A percentile compares a stretch with the other conserved stretches of the same genome.
phyloP scores from a whole-genome alignment of 1,140 invertebrate genomes.

The Tachypleus tridentatus region DNA sequence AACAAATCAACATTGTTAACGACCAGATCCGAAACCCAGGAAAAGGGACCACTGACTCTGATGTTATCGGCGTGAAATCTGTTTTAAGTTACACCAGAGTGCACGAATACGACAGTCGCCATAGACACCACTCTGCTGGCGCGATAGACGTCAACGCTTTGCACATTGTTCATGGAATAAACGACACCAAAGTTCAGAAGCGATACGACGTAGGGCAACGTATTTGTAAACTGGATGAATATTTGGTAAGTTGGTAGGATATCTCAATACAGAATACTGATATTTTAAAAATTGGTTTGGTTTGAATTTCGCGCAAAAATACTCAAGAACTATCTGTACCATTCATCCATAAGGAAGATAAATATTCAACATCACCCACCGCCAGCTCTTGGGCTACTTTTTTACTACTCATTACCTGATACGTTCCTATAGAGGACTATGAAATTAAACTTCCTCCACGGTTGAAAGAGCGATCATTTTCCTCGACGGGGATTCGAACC shows the following conservation, averaged over 20 bases:
- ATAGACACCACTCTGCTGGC: slow-evolving; percentile 42
- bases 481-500: too few species aligned
- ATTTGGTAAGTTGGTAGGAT: slow-evolving; percentile 25
- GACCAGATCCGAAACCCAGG: slow-evolving; percentile 60
- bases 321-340: too few species aligned
- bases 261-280: too few species aligned
- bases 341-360: too few species aligned
- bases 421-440: too few species aligned
- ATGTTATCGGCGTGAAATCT: slow-evolving; percentile 44
- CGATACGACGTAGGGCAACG: slow-evolving; percentile 42
- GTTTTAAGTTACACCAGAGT: slow-evolving; percentile 30
- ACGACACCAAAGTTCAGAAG: slow-evolving; percentile 80
- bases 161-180: slow-evolving; percentile 84
- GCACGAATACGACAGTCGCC: slow-evolving; percentile 18
- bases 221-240: slow-evolving; percentile 28
- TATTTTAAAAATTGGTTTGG: too few species aligned
- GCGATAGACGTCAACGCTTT: slow-evolving; percentile 79
- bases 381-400: too few species aligned
- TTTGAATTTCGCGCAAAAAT: too few species aligned
- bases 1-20: slow-evolving; percentile 51
- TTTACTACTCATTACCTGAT: too few species aligned
- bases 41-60: slow-evolving; percentile 54
- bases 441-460: too few species aligned
- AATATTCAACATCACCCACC: too few species aligned
- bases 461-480: too few species aligned